A percentile compares a stretch with the other conserved stretches of the same genome.
These are phyloP conservation scores for Varanus komodoensis DNA, from an alignment of 2,113 vertebrate genomes.

Conservation along the genomic window DNA sequence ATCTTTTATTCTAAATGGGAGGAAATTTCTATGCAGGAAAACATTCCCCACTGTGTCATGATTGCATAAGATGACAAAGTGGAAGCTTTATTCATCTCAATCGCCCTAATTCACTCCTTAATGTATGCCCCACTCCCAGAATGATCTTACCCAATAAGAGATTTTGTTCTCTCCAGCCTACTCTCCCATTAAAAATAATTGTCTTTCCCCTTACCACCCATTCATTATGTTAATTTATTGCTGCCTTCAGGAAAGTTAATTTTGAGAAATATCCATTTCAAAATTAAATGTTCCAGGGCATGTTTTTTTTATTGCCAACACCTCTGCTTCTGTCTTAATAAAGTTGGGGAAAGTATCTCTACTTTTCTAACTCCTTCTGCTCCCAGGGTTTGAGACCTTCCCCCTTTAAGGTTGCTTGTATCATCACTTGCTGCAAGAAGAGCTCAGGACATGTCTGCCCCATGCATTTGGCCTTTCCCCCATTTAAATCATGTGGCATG, in stretches of 20 bases:
- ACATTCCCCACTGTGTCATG: not conserved
- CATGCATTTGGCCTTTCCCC: not conserved
- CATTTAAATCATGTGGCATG: not conserved
- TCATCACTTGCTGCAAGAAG: not conserved
- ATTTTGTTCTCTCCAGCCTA: conserved; percentile 13
- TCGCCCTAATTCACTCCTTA: not conserved
- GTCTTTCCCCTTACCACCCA: conserved; percentile 7
- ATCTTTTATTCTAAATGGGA: not conserved
- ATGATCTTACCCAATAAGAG: not conserved
- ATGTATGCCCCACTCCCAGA: not conserved
- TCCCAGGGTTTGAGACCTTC: not conserved
- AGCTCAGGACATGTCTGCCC: not conserved
- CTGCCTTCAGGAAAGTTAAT: conserved; percentile 28
- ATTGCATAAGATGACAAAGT: not conserved
- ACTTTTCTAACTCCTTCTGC: not conserved
- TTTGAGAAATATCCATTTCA: conserved; percentile 16
- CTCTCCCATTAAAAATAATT: conserved; percentile 30
- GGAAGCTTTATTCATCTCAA: not conserved
- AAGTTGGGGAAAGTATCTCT: not conserved
- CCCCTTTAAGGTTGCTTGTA: not conserved
- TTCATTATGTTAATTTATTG: conserved; percentile 26
- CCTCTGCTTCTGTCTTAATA: not conserved
- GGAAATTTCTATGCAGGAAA: not conserved
- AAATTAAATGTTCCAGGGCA: conserved; percentile 11
- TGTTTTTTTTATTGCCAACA: not conserved